Conservation (phyloP, 2,113 vertebrate species). For the Ibidorhyncha struthersii region DNA sequence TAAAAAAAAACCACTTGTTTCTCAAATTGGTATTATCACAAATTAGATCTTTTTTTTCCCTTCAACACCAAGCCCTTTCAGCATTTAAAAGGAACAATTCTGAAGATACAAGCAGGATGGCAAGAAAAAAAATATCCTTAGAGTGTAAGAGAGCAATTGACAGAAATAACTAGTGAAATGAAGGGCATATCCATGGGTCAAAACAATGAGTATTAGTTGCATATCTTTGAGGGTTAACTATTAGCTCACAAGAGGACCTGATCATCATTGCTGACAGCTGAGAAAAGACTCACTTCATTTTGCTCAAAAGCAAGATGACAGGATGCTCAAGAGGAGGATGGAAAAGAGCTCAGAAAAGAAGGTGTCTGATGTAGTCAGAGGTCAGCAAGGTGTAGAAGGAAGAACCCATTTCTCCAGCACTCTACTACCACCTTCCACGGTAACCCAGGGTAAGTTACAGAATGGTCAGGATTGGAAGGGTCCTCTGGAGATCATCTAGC, state of each 20-base stretch:
- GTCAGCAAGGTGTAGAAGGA: not conserved
- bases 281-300: not conserved
- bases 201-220: not conserved
- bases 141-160: not conserved
- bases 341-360: not conserved
- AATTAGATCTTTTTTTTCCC: not conserved
- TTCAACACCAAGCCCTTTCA: not conserved
- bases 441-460: not conserved
- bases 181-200: not conserved
- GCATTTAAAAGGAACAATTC: not conserved
- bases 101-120: not conserved
- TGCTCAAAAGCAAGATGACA: not conserved
- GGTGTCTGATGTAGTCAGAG: not conserved
- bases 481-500: too few species aligned
- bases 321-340: not conserved
- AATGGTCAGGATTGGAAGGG: too few species aligned
- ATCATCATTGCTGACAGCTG: not conserved
- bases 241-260: not conserved
- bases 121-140: not conserved
- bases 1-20: not conserved
- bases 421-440: not conserved
- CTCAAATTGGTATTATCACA: not conserved
- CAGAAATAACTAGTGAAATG: not conserved
- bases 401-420: not conserved
- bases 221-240: not conserved